These are phyloP conservation scores for Amazona vittata DNA, from an alignment of 2,113 vertebrate genomes.

Conservation along the genomic window DNA sequence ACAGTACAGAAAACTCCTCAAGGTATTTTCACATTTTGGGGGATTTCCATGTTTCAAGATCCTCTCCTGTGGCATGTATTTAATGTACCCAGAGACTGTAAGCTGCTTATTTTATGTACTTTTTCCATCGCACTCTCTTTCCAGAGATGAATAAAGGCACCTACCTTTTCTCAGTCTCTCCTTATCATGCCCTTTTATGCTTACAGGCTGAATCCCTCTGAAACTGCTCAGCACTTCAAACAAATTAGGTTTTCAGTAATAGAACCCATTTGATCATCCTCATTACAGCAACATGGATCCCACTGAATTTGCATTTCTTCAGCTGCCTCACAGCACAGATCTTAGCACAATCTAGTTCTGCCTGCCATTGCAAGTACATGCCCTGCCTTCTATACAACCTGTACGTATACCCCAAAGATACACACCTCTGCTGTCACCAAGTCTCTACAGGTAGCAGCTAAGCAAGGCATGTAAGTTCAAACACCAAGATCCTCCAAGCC, in stretches of 20 bases:
- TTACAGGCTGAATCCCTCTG: not conserved
- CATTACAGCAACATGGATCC: accelerated
- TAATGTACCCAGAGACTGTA: not conserved
- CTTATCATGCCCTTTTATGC: not conserved
- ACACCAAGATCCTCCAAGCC: not conserved
- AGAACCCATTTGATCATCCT: not conserved
- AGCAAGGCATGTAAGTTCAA: not conserved
- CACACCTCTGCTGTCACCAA: not conserved
- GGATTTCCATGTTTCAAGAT: not conserved
- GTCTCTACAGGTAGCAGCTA: not conserved
- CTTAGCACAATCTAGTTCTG: not conserved
- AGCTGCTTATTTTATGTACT: not conserved
- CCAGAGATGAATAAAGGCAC: not conserved
- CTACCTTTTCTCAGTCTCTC: not conserved
- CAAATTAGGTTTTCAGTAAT: not conserved
- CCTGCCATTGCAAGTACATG: not conserved
- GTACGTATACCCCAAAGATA: not conserved
- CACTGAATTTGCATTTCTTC: not conserved
- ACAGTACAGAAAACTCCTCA: not conserved
- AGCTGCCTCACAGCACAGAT: not conserved
- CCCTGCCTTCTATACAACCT: not conserved
- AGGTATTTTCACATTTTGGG: not conserved
- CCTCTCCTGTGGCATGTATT: not conserved
- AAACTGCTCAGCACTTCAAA: not conserved
- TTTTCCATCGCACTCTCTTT: not conserved